phyloP scores from a whole-genome alignment of 2,113 vertebrate species.

The Sakesphorus luctuosus region DNA sequence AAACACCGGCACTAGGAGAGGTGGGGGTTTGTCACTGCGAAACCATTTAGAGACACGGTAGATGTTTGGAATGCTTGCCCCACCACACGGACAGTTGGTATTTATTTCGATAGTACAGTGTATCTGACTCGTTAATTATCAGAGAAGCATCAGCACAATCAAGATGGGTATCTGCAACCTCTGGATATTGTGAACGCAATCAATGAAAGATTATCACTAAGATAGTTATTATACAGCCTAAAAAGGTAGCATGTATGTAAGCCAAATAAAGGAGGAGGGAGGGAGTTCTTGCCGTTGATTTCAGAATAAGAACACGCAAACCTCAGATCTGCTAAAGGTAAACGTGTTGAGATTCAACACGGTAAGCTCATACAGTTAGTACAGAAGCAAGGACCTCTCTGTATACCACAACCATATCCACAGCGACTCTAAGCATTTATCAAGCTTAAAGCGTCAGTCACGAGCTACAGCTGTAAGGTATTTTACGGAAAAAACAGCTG shows the following conservation, averaged over 20 bases:
- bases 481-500: background rate
- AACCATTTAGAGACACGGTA: background rate
- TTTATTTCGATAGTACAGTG: background rate
- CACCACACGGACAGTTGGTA: background rate
- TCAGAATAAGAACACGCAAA: background rate
- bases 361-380: background rate
- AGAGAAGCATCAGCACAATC: constrained; percentile 11
- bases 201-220: background rate
- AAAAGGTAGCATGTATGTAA: background rate
- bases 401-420: fast-evolving
- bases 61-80: constrained; percentile 39
- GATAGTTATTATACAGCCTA: background rate
- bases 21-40: background rate
- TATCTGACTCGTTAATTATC: constrained; percentile 10
- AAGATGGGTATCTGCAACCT: constrained; percentile 19
- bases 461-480: background rate
- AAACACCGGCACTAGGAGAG: background rate
- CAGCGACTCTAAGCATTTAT: background rate
- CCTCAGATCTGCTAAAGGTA: background rate
- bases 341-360: background rate
- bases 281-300: background rate
- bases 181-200: background rate
- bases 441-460: background rate
- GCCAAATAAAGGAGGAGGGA: background rate
- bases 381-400: background rate